A percentile compares a stretch with the other conserved stretches of the same genome.
Conservation (phyloP, 2,113 vertebrate genomes). For the Coregonus clupeaformis region DNA sequence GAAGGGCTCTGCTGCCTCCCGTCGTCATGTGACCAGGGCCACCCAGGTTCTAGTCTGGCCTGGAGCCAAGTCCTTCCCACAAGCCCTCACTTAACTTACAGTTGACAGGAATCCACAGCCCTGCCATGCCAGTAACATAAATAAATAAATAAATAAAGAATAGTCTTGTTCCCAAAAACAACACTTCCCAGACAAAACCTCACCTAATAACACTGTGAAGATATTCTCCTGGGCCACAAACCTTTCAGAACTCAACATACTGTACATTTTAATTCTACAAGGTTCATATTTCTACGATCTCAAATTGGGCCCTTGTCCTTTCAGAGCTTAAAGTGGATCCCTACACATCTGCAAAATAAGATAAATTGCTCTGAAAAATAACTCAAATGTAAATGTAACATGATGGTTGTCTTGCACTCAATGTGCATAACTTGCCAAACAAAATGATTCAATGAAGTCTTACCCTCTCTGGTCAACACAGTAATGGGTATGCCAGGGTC, state of each 20-base stretch:
- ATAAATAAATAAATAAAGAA: too few species aligned
- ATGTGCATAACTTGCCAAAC: background rate
- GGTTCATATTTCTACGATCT: background rate
- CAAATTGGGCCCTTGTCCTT: background rate
- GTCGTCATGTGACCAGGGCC: too few species aligned
- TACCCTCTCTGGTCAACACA: slow-evolving; percentile 90
- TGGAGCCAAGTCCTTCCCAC: too few species aligned
- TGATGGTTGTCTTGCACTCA: background rate
- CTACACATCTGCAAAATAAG: too few species aligned
- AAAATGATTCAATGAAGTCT: background rate
- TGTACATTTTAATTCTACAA: background rate
- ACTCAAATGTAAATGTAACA: too few species aligned
- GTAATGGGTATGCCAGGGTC: slow-evolving; percentile 95
- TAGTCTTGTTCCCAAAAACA: background rate
- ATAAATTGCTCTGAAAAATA: too few species aligned
- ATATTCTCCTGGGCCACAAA: too few species aligned
- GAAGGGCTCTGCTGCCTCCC: too few species aligned
- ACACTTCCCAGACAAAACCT: too few species aligned
- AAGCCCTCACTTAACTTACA: background rate
- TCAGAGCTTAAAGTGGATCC: too few species aligned
- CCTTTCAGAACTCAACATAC: background rate
- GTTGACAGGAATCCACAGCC: background rate
- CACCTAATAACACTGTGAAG: too few species aligned
- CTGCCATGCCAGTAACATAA: background rate
- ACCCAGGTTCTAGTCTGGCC: too few species aligned